Base-by-base conservation (phyloP, 2,888 invertebrate genomes). In the Lapara coniferarum region DNA sequence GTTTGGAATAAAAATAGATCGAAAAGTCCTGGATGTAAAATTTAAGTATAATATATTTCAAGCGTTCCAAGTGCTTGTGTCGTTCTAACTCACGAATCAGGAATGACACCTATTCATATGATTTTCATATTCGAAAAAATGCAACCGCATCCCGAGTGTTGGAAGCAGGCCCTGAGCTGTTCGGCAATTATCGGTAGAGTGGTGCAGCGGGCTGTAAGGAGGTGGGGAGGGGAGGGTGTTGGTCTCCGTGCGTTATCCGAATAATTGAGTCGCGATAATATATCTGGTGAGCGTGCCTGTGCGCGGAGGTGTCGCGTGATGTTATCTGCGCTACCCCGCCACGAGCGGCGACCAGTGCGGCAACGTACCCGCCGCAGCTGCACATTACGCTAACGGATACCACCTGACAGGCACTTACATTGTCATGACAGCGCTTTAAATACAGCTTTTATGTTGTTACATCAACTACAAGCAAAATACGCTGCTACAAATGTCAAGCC, bases 231-330 rank as follows among this genome's bases (percentile, higher is more conserved):
- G 16, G 46, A 46, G 49, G 67, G 12, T 25, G 19, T 52, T n/a
- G 63, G 52, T 59, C 49, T 19, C 58, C 66, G 76, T 73, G 73
- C 76, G 76, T 74, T 80, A 80, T 82, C 82, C 77, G 73, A 73
- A 77, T 83, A 82, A 83, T 82, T 81, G 83, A 76, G 77, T 73
- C 77, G 74, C 71, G 83, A 83, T 82, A 81, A 83, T 83, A 82
- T 82, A 81, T 81, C 78, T 78, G 78, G 77, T 74, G 72, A 74
- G 73, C 68, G 69, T 71, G 71, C 66, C 37, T 56, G 63, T 4
- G 7, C 10, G 72, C 72, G 67, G 55, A 56, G 63, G 46, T 63
- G 46, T 63, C 46, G 59, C 44, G 63, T 19, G 63, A 63, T 63
- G 19, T 46, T 49, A 63, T 63, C 63, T 12, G 19, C 10, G 51